Base-by-base conservation (phyloP, 1,140 invertebrate genomes). In the Oncopodura yosiiana region DNA sequence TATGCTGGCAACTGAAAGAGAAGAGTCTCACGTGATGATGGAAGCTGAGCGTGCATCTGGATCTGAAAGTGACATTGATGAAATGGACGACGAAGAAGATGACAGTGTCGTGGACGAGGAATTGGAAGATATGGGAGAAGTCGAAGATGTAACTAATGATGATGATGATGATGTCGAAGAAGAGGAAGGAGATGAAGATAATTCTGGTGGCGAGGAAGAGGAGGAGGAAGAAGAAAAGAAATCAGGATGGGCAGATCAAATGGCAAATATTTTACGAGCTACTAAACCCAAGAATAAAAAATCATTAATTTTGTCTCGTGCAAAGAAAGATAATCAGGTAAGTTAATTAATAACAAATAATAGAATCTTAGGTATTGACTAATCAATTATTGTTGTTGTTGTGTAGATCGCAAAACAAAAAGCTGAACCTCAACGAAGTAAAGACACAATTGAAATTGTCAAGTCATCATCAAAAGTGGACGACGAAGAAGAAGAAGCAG, bases 251-350 rank as follows among this genome's bases (percentile, higher is more conserved):
- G 73, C 73, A 34, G 68, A 74, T 66, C 71, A 69, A 9, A 69
- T 75, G 65, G 44, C 68, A 3, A 73, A 85, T 71, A 84, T 89
- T 66, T 71, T 89, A 26, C 76, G 77, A 42, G 78, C 80, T 21
- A 81, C 76, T 37, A 83, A 85, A 67, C 82, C 83, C 2, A 83
- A 84, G 71, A 75, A 77, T 36, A 85, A 84, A 63, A 83, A 82
- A 66, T 77, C 77, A 1, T 66, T 85, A 52, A 81, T 87, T 3
- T 67, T 90, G 4, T 68, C 69, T 5, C 70, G 73, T 62, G 73
- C 69, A 5, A 71, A 68, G 49, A 73, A 70, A 56, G 71, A 75
- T 46, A 62, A 60, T 46, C 67, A 73, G 56, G 62, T 69, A 56
- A 48, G 52, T 71, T 36, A 44, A 11, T 16, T 29, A 23, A 34